These are phyloP conservation scores for Hemicrepidius hirtus DNA, from an alignment of 2,888 invertebrate genomes.

Conservation along the genomic window DNA sequence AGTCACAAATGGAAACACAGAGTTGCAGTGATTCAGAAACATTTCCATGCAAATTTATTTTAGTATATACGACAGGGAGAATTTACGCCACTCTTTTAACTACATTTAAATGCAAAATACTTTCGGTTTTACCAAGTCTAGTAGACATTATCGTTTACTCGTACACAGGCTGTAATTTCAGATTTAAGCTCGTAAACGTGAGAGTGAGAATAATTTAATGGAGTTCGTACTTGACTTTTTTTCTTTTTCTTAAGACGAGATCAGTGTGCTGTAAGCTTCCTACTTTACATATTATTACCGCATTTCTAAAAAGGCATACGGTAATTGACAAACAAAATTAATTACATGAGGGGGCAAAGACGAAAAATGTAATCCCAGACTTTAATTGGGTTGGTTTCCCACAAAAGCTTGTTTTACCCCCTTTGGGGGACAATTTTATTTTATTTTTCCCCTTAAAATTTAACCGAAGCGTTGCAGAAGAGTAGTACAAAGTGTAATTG, in stretches of 20 bases:
- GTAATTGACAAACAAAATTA: too few relatives aligned
- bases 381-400: background rate
- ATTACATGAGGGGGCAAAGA: too few relatives aligned
- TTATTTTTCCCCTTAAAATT: background rate
- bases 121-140: conserved; percentile 19
- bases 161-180: conserved; percentile 20
- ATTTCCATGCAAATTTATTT: conserved; percentile 27
- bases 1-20: too few relatives aligned
- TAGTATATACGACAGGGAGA: conserved; percentile 6
- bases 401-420: background rate
- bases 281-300: too few relatives aligned
- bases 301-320: too few relatives aligned
- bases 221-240: too few relatives aligned
- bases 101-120: conserved; percentile 26
- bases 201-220: background rate
- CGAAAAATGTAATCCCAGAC: too few relatives aligned
- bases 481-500: conserved; percentile 16
- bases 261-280: too few relatives aligned
- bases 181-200: conserved; percentile 18
- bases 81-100: conserved; percentile 22
- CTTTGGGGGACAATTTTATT: background rate
- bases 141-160: conserved; percentile 20
- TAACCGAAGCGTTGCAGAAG: background rate
- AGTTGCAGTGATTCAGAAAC: conserved; percentile 4
- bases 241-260: too few relatives aligned